A percentile compares a stretch with the other conserved stretches of the same genome.
Evolutionary conservation across 2,113 vertebrate species (phyloP).

Genomic region (Felis chaus): DNA sequence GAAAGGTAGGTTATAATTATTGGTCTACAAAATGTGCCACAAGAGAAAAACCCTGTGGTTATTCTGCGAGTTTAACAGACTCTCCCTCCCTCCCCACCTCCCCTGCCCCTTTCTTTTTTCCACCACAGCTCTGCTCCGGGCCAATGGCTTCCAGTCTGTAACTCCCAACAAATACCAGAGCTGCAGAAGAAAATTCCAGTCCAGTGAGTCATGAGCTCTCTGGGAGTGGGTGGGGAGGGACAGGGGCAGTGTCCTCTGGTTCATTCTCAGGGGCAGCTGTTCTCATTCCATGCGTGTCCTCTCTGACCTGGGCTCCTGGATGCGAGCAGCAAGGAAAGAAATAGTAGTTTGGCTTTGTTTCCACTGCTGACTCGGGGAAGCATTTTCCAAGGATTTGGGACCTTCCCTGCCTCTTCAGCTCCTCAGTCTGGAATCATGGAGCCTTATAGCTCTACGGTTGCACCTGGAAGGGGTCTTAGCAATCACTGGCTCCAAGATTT

Average conservation of each 20-base stretch:
- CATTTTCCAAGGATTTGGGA: neutral
- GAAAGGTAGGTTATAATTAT: neutral
- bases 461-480: neutral
- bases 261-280: neutral
- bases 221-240: neutral
- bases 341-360: neutral
- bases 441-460: neutral
- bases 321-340: neutral
- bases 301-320: neutral
- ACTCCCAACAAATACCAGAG: conserved; percentile 77
- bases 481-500: neutral
- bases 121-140: conserved; percentile 79
- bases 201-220: conserved; percentile 79
- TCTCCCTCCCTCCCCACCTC: neutral
- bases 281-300: conserved; percentile 24
- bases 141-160: conserved; percentile 78
- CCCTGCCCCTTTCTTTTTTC: neutral
- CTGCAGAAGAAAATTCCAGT: conserved; percentile 85
- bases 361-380: neutral
- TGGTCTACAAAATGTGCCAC: neutral
- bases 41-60: neutral
- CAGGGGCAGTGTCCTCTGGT: neutral
- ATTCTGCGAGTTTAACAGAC: neutral
- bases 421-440: neutral
- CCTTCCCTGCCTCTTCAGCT: neutral